A percentile compares a stretch with the other conserved stretches of the same genome.
Evolutionary conservation across 2,113 vertebrate genomes (phyloP).

Genomic region (Telmatochromis sp.): DNA sequence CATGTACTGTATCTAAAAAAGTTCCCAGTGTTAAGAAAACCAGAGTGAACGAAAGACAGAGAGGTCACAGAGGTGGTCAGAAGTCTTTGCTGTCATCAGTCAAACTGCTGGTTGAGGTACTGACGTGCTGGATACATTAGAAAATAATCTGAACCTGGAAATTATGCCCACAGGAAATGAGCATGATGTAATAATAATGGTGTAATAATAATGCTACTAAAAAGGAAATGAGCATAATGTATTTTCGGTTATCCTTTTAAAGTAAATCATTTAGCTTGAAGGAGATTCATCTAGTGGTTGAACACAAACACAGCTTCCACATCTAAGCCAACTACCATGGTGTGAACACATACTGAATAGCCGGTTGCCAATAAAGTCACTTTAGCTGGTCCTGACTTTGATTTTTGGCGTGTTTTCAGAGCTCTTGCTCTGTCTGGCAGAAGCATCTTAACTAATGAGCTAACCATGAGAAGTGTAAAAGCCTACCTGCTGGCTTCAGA

Average conservation of each 20-base stretch:
- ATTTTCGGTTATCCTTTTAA: neutral
- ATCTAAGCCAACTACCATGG: constrained; percentile 27
- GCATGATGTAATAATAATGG: neutral
- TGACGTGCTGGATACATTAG: neutral
- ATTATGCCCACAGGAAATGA: neutral
- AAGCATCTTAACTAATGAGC: constrained; percentile 51
- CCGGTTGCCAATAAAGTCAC: constrained; percentile 37
- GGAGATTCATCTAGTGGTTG: constrained; percentile 4
- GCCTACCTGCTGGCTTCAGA: constrained; percentile 57
- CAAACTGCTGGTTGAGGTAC: neutral
- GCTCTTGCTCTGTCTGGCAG: constrained; percentile 7
- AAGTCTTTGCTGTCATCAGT: neutral
- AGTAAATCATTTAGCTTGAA: neutral
- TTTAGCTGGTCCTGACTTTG: constrained; percentile 34
- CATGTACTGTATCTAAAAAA: neutral
- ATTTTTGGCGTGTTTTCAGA: constrained; percentile 48
- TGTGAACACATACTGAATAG: constrained; percentile 27
- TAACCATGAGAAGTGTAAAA: constrained; percentile 38
- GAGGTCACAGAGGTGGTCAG: neutral
- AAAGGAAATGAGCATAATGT: neutral
- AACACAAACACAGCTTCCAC: constrained; percentile 6
- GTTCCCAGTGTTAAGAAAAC: neutral
- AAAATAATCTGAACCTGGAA: neutral
- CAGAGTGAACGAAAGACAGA: neutral
- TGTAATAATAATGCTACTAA: neutral